Conservation (phyloP, 2,113 vertebrate species). For the Oryzias celebensis region DNA sequence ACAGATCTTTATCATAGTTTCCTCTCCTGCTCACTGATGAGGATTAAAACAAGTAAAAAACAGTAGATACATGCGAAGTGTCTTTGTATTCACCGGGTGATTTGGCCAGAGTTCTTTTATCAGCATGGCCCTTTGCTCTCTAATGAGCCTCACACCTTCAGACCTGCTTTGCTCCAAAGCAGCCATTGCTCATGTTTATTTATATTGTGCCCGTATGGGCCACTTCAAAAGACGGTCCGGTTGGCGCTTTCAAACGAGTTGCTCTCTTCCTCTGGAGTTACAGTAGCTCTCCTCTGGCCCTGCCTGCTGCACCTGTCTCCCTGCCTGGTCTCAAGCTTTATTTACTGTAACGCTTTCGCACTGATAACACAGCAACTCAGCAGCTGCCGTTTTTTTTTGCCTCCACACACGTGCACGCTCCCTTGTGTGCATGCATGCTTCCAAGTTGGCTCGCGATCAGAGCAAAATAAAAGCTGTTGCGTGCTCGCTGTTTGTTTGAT, state of each 20-base stretch:
- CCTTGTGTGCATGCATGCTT: conserved; percentile 13
- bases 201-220: conserved; percentile 67
- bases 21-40: conserved; percentile 13
- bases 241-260: conserved; percentile 47
- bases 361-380: conserved; percentile 57
- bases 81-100: conserved; percentile 29
- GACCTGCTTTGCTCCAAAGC: conserved; percentile 52
- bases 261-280: conserved; percentile 47
- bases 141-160: conserved; percentile 57
- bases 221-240: conserved; percentile 73
- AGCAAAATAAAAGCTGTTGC: conserved; percentile 57
- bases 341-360: conserved; percentile 65
- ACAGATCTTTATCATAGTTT: conserved; percentile 39
- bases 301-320: conserved; percentile 55
- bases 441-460: conserved; percentile 61
- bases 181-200: conserved; percentile 68
- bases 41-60: conserved; percentile 34
- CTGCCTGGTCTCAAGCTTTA: conserved; percentile 59
- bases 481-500: conserved; percentile 49
- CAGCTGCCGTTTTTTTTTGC: conserved; percentile 30
- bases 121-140: conserved; percentile 35
- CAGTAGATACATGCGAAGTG: conserved; percentile 16
- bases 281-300: conserved; percentile 56
- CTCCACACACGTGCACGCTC: conserved; percentile 12
- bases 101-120: conserved; percentile 31